These are phyloP conservation scores for Ceratosolen solmsi DNA, from an alignment of 1,140 invertebrate genomes.

Conservation along the genomic window DNA sequence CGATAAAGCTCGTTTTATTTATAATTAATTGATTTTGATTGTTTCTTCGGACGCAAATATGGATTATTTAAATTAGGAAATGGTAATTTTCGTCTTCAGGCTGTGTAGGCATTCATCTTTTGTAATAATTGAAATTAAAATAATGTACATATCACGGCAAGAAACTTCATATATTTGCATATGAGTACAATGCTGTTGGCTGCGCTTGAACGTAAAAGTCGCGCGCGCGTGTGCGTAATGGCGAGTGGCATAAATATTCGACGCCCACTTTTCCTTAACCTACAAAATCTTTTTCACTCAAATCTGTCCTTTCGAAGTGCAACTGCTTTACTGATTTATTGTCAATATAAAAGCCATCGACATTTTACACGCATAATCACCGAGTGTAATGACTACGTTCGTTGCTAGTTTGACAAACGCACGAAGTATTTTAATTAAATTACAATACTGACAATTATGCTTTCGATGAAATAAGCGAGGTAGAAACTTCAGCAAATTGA, in stretches of 20 bases:
- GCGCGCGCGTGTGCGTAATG: background rate
- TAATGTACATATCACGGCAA: background rate
- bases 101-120: background rate
- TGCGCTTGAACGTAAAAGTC: background rate
- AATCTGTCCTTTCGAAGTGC: background rate
- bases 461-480: no score
- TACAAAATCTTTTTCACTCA: background rate
- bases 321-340: no score
- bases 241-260: background rate
- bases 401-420: no score
- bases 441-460: no score
- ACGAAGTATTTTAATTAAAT: no score
- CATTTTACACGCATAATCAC: no score
- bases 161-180: conserved; percentile 19
- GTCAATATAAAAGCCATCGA: no score
- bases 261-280: conserved; percentile 31
- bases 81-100: background rate
- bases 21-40: background rate
- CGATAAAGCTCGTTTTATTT: background rate
- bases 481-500: no score
- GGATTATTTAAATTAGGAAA: background rate
- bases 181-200: conserved; percentile 10
- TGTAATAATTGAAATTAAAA: background rate
- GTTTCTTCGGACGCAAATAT: background rate
- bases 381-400: no score